Evolutionary conservation across 2,888 invertebrate genomes (phyloP).

Genomic region (Morinoia aosen): DNA sequence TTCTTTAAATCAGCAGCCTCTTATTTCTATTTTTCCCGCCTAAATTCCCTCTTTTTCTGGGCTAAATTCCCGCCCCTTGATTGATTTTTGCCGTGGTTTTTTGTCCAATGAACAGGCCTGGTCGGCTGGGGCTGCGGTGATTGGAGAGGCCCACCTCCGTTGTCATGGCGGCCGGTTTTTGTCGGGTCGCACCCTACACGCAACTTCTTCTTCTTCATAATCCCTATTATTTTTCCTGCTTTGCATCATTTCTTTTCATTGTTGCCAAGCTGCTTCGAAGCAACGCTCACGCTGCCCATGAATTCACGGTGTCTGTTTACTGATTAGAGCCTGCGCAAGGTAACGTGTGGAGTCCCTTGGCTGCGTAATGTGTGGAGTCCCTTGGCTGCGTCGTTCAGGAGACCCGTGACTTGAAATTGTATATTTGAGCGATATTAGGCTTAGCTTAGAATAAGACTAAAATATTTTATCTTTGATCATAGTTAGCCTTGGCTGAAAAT

Average conservation of each 20-base stretch:
- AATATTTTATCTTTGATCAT: no score
- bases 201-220: not conserved
- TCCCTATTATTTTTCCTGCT: not conserved
- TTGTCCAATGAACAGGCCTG: not conserved
- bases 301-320: not conserved
- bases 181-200: not conserved
- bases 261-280: not conserved
- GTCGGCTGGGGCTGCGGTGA: not conserved
- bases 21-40: not conserved
- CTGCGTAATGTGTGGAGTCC: no score
- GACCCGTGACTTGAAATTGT: no score
- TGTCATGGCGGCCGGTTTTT: not conserved
- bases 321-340: not conserved
- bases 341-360: no score
- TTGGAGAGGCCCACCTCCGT: not conserved
- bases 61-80: not conserved
- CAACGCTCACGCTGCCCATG: not conserved
- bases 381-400: no score
- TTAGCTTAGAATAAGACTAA: no score
- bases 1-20: not conserved
- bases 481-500: no score
- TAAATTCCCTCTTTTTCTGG: not conserved
- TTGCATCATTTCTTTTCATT: not conserved
- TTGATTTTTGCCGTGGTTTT: not conserved
- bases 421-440: no score